Base-by-base conservation (phyloP, 2,113 vertebrate species). In the Saiga tatarica region DNA sequence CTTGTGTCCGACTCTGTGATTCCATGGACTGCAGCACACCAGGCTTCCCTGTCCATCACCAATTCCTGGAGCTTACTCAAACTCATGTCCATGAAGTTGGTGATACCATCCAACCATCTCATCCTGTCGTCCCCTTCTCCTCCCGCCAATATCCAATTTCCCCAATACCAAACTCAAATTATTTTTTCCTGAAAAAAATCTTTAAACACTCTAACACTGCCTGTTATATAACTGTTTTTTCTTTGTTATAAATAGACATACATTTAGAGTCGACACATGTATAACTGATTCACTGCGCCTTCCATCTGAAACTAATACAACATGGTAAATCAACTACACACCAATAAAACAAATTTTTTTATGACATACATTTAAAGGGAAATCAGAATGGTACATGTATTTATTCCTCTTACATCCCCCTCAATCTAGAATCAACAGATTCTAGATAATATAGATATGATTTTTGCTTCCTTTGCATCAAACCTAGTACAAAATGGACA, bases 391-490 rank as follows among this genome's bases (percentile, higher is more conserved):
- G 42, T n/a, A 50, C 7, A 17, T 26, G 5, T 19, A 76, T 53
- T 12, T 59, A 85, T 76, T 79, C 62, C 82, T 82, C 82, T 82
- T 17, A 90, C 7, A 52, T 57, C 11, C 74, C 83, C 52, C n/a
- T 86, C 74, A 55, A 67, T 25, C 14, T 88, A 82, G 52, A 88
- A 90, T 87, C 16, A 6, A 71, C 47, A 94, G 52, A 78, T 91
- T 74, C 87, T 96, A 89, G 47, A 93, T 33, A 89, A 96, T 23
- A 67, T 1, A 87, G 33, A 64, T 21, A 88, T 16, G 11, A 2
- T 71, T 96, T 97, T 81, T 91, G 57, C 8, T 45, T 86, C 57
- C 23, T 97, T 36, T 93, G 21, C 95, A 90, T 84, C 81, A 94
- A 94, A 96, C 57, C 88, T 60, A 76, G 23, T 59, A 76, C 5